A percentile compares a stretch with the other conserved stretches of the same genome.
Evolutionary conservation across 2,797 vertebrate genomes (phyloP).

Genomic region (Mus caroli): DNA sequence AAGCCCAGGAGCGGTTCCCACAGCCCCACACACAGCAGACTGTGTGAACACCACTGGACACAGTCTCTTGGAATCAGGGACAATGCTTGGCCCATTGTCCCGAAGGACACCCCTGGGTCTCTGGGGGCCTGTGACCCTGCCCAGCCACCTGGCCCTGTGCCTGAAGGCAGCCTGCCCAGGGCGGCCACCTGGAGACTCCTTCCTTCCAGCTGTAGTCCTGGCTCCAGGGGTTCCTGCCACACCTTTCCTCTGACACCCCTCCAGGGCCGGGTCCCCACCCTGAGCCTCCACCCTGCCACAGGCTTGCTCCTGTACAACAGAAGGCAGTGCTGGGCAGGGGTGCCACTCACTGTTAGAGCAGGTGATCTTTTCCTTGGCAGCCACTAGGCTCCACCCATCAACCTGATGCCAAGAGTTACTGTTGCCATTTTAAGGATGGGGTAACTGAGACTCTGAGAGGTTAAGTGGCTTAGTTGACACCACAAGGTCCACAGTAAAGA

Average conservation of each 20-base stretch:
- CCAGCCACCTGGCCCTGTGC: slow-evolving; percentile 52
- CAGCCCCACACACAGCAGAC: background rate
- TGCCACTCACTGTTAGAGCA: background rate
- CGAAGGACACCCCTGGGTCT: slow-evolving; percentile 68
- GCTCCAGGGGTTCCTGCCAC: slow-evolving; percentile 64
- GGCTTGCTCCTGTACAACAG: background rate
- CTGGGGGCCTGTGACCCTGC: slow-evolving; percentile 55
- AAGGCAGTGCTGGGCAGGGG: background rate
- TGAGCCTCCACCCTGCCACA: background rate
- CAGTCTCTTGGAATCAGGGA: slow-evolving; percentile 57
- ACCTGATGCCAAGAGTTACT: background rate
- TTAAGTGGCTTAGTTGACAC: background rate
- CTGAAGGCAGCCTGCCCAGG: background rate
- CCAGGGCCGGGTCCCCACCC: slow-evolving; percentile 17
- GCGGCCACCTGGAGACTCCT: slow-evolving; percentile 79
- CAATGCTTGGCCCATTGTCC: slow-evolving; percentile 74
- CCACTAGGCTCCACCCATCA: background rate
- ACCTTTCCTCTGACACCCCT: slow-evolving; percentile 71
- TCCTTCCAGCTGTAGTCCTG: slow-evolving; percentile 69
- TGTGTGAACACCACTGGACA: slow-evolving; percentile 8
- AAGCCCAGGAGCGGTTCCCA: slow-evolving; percentile 30
- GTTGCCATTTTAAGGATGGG: background rate
- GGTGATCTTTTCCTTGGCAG: background rate
- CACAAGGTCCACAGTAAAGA: too few relatives aligned
- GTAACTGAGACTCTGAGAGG: background rate